Conservation (phyloP, 2,113 vertebrate genomes). For the Albula goreensis region DNA sequence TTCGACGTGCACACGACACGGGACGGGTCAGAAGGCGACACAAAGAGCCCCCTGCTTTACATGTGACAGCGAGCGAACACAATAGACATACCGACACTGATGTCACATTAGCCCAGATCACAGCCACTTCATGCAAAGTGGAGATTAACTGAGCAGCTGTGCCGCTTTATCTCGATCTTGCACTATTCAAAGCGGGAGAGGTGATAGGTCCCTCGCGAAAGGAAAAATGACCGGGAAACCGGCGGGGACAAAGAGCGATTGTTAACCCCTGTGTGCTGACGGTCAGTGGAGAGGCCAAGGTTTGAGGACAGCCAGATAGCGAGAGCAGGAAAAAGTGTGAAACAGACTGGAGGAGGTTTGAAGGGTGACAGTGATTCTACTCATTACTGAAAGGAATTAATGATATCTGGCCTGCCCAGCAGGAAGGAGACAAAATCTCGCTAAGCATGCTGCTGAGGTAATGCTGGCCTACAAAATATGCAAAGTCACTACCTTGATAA, state of each 20-base stretch:
- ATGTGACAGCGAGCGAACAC: slow-evolving; percentile 31
- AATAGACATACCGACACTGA: slow-evolving; percentile 23
- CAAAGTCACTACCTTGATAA: slow-evolving; percentile 54
- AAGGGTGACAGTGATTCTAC: slow-evolving; percentile 48
- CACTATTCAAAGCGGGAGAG: slow-evolving; percentile 56
- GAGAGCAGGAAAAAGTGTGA: slow-evolving; percentile 48
- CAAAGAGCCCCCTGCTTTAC: slow-evolving; percentile 38
- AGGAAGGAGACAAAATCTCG: slow-evolving; percentile 42
- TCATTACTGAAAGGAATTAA: slow-evolving; percentile 67
- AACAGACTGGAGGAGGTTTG: slow-evolving; percentile 40
- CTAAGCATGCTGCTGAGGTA: slow-evolving; percentile 26
- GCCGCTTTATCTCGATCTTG: slow-evolving; percentile 49
- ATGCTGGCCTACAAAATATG: slow-evolving; percentile 58
- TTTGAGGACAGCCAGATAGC: slow-evolving; percentile 45
- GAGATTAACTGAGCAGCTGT: slow-evolving; percentile 46
- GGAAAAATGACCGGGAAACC: slow-evolving; percentile 33
- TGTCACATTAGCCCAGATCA: slow-evolving; percentile 47
- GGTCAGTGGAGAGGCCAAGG: slow-evolving; percentile 37
- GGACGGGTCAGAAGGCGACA: slow-evolving; percentile 24
- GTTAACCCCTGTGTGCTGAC: slow-evolving; percentile 33
- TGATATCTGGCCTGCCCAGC: slow-evolving; percentile 48
- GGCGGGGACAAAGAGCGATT: slow-evolving; percentile 52
- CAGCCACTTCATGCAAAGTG: slow-evolving; percentile 58
- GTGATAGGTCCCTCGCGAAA: slow-evolving; percentile 42
- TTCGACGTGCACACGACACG: slow-evolving; percentile 18